phyloP scores from a whole-genome alignment of 1,140 invertebrate species.

The Ips typographus region DNA sequence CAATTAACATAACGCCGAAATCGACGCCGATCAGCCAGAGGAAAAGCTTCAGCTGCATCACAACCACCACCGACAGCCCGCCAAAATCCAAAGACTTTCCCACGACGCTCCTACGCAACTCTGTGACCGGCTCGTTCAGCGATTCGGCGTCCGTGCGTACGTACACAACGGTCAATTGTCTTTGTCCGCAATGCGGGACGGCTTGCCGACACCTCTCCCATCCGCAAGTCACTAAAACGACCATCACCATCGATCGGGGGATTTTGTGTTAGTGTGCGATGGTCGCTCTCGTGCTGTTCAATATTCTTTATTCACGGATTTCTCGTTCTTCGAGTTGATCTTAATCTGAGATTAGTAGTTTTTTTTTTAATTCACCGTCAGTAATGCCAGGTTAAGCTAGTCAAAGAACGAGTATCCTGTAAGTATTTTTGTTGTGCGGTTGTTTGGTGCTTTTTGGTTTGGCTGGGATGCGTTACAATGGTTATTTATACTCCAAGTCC shows the following conservation, averaged over 20 bases:
- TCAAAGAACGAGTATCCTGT: no score
- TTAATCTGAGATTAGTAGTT: no score
- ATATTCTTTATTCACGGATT: no score
- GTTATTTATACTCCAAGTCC: no score
- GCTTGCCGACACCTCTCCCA: slow-evolving; percentile 50
- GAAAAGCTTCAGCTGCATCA: slow-evolving; percentile 43
- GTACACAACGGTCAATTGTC: slow-evolving; percentile 48
- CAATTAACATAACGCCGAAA: slow-evolving; percentile 41
- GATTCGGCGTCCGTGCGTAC: slow-evolving; percentile 44
- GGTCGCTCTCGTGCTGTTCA: not conserved
- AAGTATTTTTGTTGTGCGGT: no score
- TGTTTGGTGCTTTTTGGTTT: no score
- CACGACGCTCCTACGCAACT: slow-evolving; percentile 39
- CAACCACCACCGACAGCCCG: slow-evolving; percentile 18
- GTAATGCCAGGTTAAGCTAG: no score
- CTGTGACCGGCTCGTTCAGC: slow-evolving; percentile 42
- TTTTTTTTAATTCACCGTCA: no score
- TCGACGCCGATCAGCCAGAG: slow-evolving; percentile 47
- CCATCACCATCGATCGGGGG: slow-evolving; percentile 51
- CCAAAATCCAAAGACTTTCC: slow-evolving; percentile 39
- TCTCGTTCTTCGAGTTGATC: no score
- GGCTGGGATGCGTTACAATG: no score
- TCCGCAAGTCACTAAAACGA: slow-evolving; percentile 48
- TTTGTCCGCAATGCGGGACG: slow-evolving; percentile 51
- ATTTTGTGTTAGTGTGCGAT: slow-evolving; percentile 49